Evolutionary conservation across 2,797 vertebrate species (phyloP).

Genomic region (Pipistrellus pipistrellus): DNA sequence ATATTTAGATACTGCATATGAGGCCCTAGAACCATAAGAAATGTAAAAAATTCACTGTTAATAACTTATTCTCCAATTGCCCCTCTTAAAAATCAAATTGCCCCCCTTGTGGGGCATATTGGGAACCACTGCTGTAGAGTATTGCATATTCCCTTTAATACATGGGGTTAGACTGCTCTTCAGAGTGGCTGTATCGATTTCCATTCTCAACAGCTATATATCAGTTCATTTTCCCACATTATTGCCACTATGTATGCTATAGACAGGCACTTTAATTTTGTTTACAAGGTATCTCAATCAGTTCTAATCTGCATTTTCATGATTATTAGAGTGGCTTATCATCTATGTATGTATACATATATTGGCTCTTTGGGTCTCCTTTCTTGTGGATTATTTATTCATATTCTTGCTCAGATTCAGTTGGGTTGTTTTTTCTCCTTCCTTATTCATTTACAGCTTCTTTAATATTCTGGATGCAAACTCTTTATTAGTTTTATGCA

Average conservation of each 20-base stretch:
- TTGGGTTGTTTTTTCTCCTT: too few species aligned
- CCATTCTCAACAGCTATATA: background rate
- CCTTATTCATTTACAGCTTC: background rate
- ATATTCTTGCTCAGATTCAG: background rate
- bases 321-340: background rate
- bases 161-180: background rate
- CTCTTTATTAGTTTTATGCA: background rate
- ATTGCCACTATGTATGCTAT: background rate
- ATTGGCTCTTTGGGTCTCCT: background rate
- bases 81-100: too few species aligned
- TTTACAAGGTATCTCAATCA: background rate
- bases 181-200: background rate
- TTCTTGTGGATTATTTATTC: background rate
- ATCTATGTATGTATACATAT: background rate
- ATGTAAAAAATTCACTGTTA: too few species aligned
- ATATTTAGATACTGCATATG: too few species aligned
- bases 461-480: background rate
- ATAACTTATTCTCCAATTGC: too few species aligned
- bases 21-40: too few species aligned
- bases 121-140: too few species aligned
- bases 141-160: background rate
- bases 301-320: conserved; percentile 19
- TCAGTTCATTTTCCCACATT: background rate
- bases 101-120: too few species aligned
- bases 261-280: background rate